Evolutionary conservation across 1,140 invertebrate species (phyloP).

Genomic region (Chionoecetes opilio): DNA sequence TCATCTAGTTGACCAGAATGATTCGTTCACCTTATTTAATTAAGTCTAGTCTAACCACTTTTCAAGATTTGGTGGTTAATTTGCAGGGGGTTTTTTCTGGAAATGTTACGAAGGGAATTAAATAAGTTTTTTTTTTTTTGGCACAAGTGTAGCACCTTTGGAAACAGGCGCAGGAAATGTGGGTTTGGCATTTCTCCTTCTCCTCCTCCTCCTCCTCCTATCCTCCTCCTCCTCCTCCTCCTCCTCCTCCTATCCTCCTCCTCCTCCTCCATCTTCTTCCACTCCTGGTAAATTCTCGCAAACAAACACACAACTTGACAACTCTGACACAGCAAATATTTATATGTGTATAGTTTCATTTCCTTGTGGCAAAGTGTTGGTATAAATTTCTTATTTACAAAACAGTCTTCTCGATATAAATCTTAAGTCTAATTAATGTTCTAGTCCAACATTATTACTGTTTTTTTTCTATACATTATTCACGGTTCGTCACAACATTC

Average conservation of each 20-base stretch:
- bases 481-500: not conserved
- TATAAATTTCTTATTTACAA: conserved; percentile 51
- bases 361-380: not conserved
- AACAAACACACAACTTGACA: conserved; percentile 30
- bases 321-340: not conserved
- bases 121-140: not conserved
- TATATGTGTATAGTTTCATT: not conserved
- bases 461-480: not conserved
- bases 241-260: not conserved
- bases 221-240: not conserved
- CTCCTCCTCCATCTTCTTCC: not conserved
- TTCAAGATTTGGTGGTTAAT: not conserved
- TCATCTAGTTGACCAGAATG: not conserved
- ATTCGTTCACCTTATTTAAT: not conserved
- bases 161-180: not conserved
- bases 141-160: not conserved
- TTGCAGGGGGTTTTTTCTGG: not conserved
- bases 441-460: not conserved
- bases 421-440: not conserved
- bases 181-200: not conserved
- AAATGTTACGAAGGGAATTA: not conserved
- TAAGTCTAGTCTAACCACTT: not conserved
- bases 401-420: conserved; percentile 9
- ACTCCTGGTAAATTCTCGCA: not conserved
- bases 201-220: not conserved